Evolutionary conservation across 2,888 invertebrate genomes (phyloP), one percentile per base, ranked within the genome.

Genomic region (Achlya flavicornis): DNA sequence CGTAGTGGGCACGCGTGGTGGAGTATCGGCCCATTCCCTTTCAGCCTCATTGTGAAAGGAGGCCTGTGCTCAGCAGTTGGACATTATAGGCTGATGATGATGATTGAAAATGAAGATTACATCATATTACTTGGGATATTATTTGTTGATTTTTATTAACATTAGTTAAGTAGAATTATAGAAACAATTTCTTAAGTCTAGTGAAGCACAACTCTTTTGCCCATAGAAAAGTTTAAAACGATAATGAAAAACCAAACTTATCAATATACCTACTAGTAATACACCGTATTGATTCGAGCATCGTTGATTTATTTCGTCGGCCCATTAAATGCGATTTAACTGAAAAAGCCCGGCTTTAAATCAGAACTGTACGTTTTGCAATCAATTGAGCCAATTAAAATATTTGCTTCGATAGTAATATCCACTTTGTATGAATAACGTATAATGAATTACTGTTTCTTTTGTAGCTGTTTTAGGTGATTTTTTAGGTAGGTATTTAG

Each of bases 281-380:
- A 41, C 57, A 62, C 32, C 62, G 16, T 43, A 62, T 58, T 32
- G 35, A 26, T 32, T 61, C 58, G 63, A 48, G 63, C 64, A 68
- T 67, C 68, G 70, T 70, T 74, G 73, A 73, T 75, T 76, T 77
- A 77, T 76, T 72, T 71, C 64, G 72, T 33, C 65, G 78, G 69
- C 70, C 78, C 72, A 78, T 78, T 76, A 76, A 77, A 74, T 68
- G 61, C 76, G 76, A 76, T 77, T 78, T 75, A 79, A 78, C 78
- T 66, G 74, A 71, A 75, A 78, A 76, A 66, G 69, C 72, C 67
- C 62, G 73, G 69, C 16, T 73, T 75, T 75, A 70, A 72, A 77
- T 72, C 71, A 69, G 69, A 67, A 66, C 72, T 68, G 72, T 66
- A 71, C 72, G 70, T 67, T 77, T 74, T 69, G 76, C 75, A 77